Conservation (phyloP, 2,113 vertebrate genomes). For the Embiotoca jacksoni region DNA sequence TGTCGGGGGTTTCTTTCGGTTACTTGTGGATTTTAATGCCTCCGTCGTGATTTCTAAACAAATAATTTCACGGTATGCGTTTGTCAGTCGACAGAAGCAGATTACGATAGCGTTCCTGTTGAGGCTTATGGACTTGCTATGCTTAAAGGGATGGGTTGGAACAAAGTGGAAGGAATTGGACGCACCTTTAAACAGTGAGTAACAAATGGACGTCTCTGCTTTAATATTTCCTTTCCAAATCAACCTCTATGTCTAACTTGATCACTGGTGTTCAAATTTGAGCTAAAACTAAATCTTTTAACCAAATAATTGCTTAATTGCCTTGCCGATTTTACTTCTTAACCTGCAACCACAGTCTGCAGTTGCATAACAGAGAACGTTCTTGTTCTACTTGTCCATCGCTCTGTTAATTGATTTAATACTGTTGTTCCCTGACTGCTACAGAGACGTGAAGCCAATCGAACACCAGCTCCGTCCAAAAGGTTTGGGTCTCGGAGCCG, state of each 20-base stretch:
- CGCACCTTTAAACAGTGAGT: constrained; percentile 92
- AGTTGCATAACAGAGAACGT: too few species aligned
- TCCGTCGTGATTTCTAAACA: constrained; percentile 2
- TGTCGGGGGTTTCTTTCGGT: constrained; percentile 18
- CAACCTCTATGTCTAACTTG: not conserved
- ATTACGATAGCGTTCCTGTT: constrained; percentile 90
- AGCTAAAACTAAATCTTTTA: not conserved
- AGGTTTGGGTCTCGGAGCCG: constrained; percentile 91
- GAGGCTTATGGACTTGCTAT: constrained; percentile 92
- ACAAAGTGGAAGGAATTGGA: constrained; percentile 88
- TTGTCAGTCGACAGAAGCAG: constrained; percentile 86
- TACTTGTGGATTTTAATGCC: not conserved
- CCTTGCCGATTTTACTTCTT: not conserved
- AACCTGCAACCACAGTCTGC: too few species aligned
- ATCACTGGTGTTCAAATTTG: not conserved
- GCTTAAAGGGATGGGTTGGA: constrained; percentile 95
- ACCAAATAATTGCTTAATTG: too few species aligned
- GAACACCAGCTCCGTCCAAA: constrained; percentile 89
- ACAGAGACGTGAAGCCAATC: constrained; percentile 88
- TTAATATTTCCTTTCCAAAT: not conserved
- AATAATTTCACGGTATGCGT: constrained; percentile 16
- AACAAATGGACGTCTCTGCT: not conserved
- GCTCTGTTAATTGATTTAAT: constrained; percentile 14
- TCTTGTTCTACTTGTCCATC: constrained; percentile 7
- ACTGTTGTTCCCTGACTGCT: constrained; percentile 2